Percentiles rank a stretch among this genome's conserved stretches.
These are phyloP conservation scores for Drosophila nigromelanica DNA, from an alignment of 1,140 invertebrate species.

Conservation along the genomic window DNA sequence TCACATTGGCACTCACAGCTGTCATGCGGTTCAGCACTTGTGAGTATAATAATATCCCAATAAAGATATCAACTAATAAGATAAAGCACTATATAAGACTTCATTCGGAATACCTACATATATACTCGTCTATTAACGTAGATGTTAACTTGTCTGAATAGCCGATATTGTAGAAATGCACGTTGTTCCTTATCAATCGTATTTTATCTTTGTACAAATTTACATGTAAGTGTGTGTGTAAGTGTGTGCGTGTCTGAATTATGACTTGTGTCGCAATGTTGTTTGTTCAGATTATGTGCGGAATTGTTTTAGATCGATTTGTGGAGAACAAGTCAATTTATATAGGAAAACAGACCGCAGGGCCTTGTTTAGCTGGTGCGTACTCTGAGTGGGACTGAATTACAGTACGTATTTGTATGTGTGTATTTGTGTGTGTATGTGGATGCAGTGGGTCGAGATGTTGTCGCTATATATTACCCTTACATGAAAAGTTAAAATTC, in stretches of 20 bases:
- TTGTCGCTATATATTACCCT: no score
- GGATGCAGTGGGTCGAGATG: no score
- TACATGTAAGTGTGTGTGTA: neutral
- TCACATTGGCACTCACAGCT: slow-evolving; percentile 13
- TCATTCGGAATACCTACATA: neutral
- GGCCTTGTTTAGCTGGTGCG: no score
- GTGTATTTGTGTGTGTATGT: neutral
- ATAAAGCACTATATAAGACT: neutral
- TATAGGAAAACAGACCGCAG: neutral
- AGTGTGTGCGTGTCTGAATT: neutral
- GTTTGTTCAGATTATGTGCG: slow-evolving; percentile 8
- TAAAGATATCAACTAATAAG: neutral
- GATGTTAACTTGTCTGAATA: neutral
- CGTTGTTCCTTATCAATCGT: slow-evolving; percentile 55
- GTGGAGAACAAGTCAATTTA: neutral
- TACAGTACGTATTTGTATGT: neutral
- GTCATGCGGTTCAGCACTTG: slow-evolving; percentile 15
- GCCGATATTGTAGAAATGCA: slow-evolving; percentile 7
- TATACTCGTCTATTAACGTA: no score
- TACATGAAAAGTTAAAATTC: no score
- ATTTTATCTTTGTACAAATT: slow-evolving; percentile 51
- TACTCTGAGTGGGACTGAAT: no score
- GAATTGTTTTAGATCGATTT: neutral
- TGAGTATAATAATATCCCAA: slow-evolving; percentile 9
- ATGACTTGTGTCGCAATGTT: slow-evolving; percentile 5